Conservation (phyloP, 2,113 vertebrate genomes). For the Prolemur simus region DNA sequence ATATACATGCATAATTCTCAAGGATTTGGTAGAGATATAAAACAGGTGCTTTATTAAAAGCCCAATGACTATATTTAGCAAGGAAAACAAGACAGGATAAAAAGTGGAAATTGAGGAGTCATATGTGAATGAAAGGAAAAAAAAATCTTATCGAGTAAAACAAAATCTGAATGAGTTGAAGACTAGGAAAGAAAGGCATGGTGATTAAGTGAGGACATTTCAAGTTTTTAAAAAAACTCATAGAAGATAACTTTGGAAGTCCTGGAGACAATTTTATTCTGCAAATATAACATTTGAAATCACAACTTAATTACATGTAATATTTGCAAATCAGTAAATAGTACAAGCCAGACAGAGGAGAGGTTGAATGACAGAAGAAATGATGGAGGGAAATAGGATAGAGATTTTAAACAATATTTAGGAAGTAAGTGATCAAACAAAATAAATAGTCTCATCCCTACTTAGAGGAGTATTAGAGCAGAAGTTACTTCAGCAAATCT, state of each 20-base stretch:
- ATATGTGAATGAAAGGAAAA: background rate
- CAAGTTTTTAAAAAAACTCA: background rate
- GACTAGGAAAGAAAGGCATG: background rate
- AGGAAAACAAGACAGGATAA: background rate
- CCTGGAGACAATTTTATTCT: background rate
- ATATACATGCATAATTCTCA: background rate
- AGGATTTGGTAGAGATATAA: background rate
- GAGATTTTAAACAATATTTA: background rate
- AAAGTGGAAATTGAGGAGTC: background rate
- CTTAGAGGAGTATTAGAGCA: background rate
- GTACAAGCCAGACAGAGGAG: background rate
- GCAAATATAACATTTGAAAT: background rate
- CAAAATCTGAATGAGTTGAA: background rate
- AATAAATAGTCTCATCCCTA: background rate
- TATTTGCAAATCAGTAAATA: conserved; percentile 6
- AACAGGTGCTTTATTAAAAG: background rate
- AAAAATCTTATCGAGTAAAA: background rate
- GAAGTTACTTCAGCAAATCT: background rate
- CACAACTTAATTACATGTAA: background rate
- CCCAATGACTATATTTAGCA: background rate
- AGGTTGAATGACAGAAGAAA: background rate
- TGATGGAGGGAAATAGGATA: background rate
- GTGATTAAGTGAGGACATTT: background rate
- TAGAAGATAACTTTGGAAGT: background rate
- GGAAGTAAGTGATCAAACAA: background rate